Conservation (phyloP, 2,113 vertebrate genomes). For the Caloenas nicobarica region DNA sequence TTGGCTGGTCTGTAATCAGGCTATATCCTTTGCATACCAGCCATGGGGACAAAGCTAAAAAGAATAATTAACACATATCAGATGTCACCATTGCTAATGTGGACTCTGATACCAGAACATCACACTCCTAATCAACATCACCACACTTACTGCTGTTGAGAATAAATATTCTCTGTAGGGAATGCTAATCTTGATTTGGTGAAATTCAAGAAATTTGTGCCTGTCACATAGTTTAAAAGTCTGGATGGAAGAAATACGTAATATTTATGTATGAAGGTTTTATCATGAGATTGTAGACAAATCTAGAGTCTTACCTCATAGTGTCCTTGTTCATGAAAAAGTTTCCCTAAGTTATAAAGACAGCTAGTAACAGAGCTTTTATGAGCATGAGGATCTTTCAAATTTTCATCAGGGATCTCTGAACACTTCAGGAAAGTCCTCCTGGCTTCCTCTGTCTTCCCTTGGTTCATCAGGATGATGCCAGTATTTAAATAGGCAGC, state of each 20-base stretch:
- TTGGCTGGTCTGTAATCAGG: background rate
- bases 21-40: background rate
- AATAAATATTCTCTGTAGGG: background rate
- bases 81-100: background rate
- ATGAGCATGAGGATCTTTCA: constrained; percentile 97
- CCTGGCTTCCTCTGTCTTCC: constrained; percentile 90
- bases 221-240: background rate
- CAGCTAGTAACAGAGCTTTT: constrained; percentile 99
- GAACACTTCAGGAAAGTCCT: constrained; percentile 94
- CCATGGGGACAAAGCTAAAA: background rate
- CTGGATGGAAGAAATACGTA: background rate
- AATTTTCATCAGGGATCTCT: constrained; percentile 96
- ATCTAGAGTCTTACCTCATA: constrained; percentile 83
- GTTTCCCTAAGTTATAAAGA: constrained; percentile 97
- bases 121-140: background rate
- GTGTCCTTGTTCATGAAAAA: constrained; percentile 94
- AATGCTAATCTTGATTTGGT: background rate
- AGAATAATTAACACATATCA: background rate
- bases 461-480: constrained; percentile 98
- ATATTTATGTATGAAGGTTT: background rate
- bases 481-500: constrained; percentile 99
- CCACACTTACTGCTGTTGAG: background rate
- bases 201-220: background rate
- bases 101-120: background rate
- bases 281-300: background rate